These are phyloP conservation scores for Zingel zingel DNA, from an alignment of 2,113 vertebrate genomes.

Conservation along the genomic window DNA sequence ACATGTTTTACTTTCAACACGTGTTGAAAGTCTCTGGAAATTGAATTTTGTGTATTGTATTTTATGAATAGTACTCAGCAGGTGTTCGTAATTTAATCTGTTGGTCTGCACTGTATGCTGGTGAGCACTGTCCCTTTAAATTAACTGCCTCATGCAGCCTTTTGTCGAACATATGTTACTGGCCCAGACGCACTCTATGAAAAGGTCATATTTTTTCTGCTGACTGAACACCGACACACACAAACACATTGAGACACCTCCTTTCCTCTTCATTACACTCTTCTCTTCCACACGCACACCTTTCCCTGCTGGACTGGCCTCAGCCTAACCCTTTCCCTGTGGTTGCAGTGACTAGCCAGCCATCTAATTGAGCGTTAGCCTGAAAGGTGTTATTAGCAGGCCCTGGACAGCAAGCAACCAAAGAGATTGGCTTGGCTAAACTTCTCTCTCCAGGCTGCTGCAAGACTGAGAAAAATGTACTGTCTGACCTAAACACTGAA, in stretches of 20 bases:
- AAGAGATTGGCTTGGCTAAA: constrained; percentile 40
- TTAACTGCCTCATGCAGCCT: constrained; percentile 39
- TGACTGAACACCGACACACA: constrained; percentile 58
- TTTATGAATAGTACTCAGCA: constrained; percentile 1
- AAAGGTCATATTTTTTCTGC: constrained; percentile 70
- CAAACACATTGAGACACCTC: constrained; percentile 16
- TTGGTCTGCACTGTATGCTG: constrained; percentile 6
- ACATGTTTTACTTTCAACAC: not conserved
- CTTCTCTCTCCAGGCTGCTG: constrained; percentile 29
- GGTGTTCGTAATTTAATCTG: not conserved
- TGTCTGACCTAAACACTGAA: constrained; percentile 5
- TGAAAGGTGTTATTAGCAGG: constrained; percentile 49
- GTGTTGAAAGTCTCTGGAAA: not conserved
- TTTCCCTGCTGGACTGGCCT: constrained; percentile 55
- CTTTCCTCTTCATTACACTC: constrained; percentile 46
- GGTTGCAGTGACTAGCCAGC: constrained; percentile 50
- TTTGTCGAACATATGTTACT: constrained; percentile 63
- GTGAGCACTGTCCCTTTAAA: constrained; percentile 31
- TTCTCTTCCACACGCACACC: not conserved
- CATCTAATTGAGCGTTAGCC: constrained; percentile 58
- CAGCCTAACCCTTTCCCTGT: constrained; percentile 48
- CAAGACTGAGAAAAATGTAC: not conserved
- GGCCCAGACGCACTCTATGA: constrained; percentile 29
- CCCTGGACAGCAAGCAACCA: constrained; percentile 39
- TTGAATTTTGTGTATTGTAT: not conserved